A percentile compares a stretch with the other conserved stretches of the same genome.
phyloP scores from a whole-genome alignment of 64 coral and sea anemone species.

The Dendronephthya gigantea region DNA sequence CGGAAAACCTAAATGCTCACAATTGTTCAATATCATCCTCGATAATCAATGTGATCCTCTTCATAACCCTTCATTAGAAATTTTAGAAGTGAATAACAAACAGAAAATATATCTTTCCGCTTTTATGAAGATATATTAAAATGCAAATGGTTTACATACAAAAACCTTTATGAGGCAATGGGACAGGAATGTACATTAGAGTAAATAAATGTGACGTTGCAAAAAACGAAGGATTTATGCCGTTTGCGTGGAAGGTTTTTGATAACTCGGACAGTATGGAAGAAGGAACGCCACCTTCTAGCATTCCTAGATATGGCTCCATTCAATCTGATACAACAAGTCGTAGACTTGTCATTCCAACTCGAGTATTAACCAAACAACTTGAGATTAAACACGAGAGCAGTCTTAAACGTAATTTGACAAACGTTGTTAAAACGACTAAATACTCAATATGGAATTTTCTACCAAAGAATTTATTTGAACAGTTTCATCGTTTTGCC shows the following conservation, averaged over 20 bases:
- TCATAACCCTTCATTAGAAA: too few species aligned
- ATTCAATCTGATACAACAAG: neutral
- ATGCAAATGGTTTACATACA: neutral
- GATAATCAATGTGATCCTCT: too few species aligned
- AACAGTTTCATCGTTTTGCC: slow-evolving; percentile 98
- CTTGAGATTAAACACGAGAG: neutral
- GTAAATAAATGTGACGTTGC: neutral
- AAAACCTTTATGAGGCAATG: neutral
- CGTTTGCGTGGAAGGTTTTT: neutral
- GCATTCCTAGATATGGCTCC: neutral
- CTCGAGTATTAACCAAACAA: neutral
- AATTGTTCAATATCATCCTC: too few species aligned
- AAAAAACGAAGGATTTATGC: neutral
- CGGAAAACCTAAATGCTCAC: too few species aligned
- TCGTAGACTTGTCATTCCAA: neutral
- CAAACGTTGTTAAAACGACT: slow-evolving; percentile 85
- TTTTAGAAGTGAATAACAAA: too few species aligned
- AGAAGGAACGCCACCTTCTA: neutral
- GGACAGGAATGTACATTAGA: neutral
- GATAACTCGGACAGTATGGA: neutral
- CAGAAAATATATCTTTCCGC: too few species aligned
- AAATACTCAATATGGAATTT: slow-evolving; percentile 98
- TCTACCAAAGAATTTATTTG: slow-evolving; percentile 94
- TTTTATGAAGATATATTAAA: too few species aligned
- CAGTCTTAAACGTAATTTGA: slow-evolving; percentile 47